These are phyloP conservation scores for Tineola bisselliella DNA, from an alignment of 2,888 invertebrate genomes.

Conservation along the genomic window DNA sequence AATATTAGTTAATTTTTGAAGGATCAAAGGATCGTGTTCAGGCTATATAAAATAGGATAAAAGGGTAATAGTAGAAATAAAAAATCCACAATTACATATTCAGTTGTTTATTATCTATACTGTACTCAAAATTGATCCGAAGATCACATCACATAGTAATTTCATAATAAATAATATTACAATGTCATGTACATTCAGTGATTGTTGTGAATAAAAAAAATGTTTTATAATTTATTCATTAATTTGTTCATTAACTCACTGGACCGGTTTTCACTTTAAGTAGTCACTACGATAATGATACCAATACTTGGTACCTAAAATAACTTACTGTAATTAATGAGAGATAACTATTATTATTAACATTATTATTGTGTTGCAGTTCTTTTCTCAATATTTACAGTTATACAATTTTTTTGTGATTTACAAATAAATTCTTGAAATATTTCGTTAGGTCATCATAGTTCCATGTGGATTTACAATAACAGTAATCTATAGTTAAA, in stretches of 20 bases:
- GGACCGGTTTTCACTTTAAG: constrained; percentile 62
- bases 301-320: constrained; percentile 56
- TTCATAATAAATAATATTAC: constrained; percentile 67
- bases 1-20: too few species aligned
- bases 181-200: constrained; percentile 69
- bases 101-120: constrained; percentile 78
- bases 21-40: too few species aligned
- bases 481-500: constrained; percentile 70
- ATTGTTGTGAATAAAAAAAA: constrained; percentile 66
- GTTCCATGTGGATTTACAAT: constrained; percentile 66
- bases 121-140: constrained; percentile 79
- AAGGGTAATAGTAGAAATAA: background rate
- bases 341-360: constrained; percentile 34
- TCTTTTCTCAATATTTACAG: constrained; percentile 69
- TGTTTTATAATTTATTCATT: constrained; percentile 65
- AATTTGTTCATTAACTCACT: constrained; percentile 68
- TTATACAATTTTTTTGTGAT: constrained; percentile 69
- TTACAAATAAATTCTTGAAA: constrained; percentile 69
- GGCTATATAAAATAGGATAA: too few species aligned
- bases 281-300: constrained; percentile 59
- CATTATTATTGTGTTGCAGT: constrained; percentile 66
- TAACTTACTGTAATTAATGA: constrained; percentile 64
- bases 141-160: constrained; percentile 79
- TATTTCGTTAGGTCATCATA: constrained; percentile 69
- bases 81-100: constrained; percentile 66